phyloP scores from a whole-genome alignment of 2,797 vertebrate genomes.

The Emys orbicularis region DNA sequence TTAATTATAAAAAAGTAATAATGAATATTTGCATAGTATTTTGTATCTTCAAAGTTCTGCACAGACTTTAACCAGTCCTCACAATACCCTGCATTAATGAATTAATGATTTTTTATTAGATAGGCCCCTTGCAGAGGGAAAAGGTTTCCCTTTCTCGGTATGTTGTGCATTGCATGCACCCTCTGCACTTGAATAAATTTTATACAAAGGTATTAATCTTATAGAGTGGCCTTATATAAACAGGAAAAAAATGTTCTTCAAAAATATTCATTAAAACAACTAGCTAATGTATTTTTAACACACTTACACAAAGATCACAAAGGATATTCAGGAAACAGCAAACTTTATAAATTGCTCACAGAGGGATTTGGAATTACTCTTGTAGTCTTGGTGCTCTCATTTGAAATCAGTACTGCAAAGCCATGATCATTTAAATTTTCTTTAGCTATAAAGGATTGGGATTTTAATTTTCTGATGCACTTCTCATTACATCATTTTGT shows the following conservation, averaged over 20 bases:
- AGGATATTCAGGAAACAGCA: constrained; percentile 11
- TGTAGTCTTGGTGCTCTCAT: constrained; percentile 34
- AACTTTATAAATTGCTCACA: constrained; percentile 38
- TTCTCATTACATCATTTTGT: constrained; percentile 62
- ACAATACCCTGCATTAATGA: neutral
- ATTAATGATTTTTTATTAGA: neutral
- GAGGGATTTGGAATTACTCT: constrained; percentile 28
- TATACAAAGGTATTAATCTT: neutral
- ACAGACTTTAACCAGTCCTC: neutral
- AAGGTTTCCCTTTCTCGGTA: neutral
- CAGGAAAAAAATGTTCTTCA: neutral
- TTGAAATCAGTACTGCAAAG: constrained; percentile 34
- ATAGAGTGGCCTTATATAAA: neutral
- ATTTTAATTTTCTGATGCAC: constrained; percentile 56
- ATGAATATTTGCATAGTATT: neutral
- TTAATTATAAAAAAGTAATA: neutral
- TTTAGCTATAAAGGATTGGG: constrained; percentile 8
- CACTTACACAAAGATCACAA: neutral
- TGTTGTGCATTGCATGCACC: neutral
- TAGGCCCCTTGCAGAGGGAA: neutral
- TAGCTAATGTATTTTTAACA: constrained; percentile 25
- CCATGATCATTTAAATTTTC: neutral
- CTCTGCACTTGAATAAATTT: neutral
- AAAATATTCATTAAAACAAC: neutral
- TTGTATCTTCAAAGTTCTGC: neutral